Evolutionary conservation across 1,140 invertebrate genomes (phyloP).

Genomic region (Chelonus insularis): DNA sequence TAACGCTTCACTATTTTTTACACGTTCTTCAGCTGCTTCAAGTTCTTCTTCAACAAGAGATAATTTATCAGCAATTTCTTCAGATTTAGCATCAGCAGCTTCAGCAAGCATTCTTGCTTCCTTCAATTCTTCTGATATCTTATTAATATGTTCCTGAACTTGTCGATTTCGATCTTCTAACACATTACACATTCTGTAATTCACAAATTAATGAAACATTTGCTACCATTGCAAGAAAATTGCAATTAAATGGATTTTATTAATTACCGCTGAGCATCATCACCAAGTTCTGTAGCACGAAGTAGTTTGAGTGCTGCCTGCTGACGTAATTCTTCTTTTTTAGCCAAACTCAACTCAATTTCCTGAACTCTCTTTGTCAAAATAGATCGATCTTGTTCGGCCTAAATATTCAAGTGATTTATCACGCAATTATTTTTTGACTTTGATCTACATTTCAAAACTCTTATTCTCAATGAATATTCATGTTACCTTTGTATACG

Average conservation of each 20-base stretch:
- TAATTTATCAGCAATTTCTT: conserved; percentile 84
- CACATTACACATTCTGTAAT: conserved; percentile 75
- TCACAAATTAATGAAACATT: neutral
- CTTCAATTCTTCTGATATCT: conserved; percentile 74
- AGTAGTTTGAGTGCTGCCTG: conserved; percentile 73
- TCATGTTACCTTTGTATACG: conserved; percentile 58
- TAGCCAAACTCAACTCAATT: conserved; percentile 76
- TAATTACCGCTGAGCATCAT: conserved; percentile 68
- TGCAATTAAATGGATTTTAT: neutral
- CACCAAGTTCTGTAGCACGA: conserved; percentile 78
- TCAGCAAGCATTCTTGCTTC: conserved; percentile 78
- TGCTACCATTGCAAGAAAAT: neutral
- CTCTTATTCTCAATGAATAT: no score
- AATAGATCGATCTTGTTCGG: conserved; percentile 76
- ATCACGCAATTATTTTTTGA: neutral
- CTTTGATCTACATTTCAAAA: no score
- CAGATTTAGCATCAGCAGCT: conserved; percentile 81
- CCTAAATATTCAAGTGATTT: conserved; percentile 57
- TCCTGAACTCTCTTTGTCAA: conserved; percentile 78
- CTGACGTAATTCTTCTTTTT: conserved; percentile 76
- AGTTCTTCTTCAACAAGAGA: conserved; percentile 89
- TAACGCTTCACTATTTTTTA: conserved; percentile 86
- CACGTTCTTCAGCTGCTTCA: conserved; percentile 84
- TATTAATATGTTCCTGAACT: conserved; percentile 77
- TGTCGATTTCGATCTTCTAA: conserved; percentile 74